Evolutionary conservation across 2,797 vertebrate genomes (phyloP), one percentile per base, ranked within the genome.

Genomic region (Neosilurus mollespiculum): DNA sequence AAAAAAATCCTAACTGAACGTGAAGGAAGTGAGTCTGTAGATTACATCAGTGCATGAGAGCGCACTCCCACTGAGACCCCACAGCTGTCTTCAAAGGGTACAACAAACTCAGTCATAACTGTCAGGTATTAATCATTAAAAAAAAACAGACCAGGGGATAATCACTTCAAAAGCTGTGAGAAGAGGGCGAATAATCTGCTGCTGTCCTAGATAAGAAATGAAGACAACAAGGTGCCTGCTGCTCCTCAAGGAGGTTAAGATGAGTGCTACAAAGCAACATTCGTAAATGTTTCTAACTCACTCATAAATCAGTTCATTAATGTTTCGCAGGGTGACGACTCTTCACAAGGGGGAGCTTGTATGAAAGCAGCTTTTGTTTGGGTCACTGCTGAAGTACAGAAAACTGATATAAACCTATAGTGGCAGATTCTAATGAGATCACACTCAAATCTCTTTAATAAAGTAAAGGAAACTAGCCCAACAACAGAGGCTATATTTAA

Each of bases 1-100:
- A 81, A 89, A 85, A 79, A 89, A 83, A 80, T 89, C 84, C 88
- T 83, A 90, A 90, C 89, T 89, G 88, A 80, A 76, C 80, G 87
- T 87, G 64, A 88, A 84, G 90, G 88, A 76, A 78, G 85, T 22
- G 49, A 78, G 72, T 86, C 77, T 85, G 43, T 54, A 85, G 89
- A 91, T 88, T 89, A 87, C 83, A 87, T 88, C 88, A 87, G 83
- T 43, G 30, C 69, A 78, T 71, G 73, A 75, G 75, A 75, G 80
- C 20, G n/a, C n/a, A 86, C 84, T 81, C 87, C 85, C 61, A 84
- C 69, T 65, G 78, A 77, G 79, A 88, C 67, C 82, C 85, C 81
- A 89, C 89, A 87, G 86, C 83, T 66, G 18, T 85, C 87, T 90
- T 93, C 89, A 92, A 93, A 92, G 82, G 73, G 86, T 30, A 81